These are phyloP conservation scores for Orchesella flavescens DNA, from an alignment of 2,888 invertebrate species.

Conservation along the genomic window DNA sequence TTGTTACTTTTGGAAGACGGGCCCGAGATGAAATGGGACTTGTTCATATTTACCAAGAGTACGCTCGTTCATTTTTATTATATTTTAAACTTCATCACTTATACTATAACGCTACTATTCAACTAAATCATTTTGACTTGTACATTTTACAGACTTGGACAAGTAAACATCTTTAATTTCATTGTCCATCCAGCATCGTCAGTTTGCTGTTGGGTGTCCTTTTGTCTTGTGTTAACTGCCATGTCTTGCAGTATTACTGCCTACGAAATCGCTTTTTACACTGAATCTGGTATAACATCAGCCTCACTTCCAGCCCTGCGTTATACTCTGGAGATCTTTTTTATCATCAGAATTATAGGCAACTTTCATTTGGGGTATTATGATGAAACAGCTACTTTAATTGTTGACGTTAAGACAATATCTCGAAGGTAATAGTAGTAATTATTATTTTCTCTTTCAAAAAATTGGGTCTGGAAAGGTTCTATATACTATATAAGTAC, in stretches of 20 bases:
- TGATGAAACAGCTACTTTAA: slow-evolving; percentile 57
- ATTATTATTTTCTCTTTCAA: not conserved
- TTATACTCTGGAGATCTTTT: slow-evolving; percentile 65
- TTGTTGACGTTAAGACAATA: slow-evolving; percentile 51
- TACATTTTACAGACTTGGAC: slow-evolving; percentile 46
- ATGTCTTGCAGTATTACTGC: slow-evolving; percentile 67
- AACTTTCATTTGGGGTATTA: slow-evolving; percentile 69
- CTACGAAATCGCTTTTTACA: slow-evolving; percentile 67
- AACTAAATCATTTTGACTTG: too few relatives aligned
- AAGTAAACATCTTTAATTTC: slow-evolving; percentile 59
- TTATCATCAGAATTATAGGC: slow-evolving; percentile 65
- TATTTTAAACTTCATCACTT: too few relatives aligned
- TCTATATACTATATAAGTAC: not conserved
- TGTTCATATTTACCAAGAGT: slow-evolving; percentile 69
- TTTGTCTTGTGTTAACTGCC: slow-evolving; percentile 65
- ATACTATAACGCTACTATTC: too few relatives aligned
- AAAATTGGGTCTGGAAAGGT: too few relatives aligned
- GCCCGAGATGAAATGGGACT: slow-evolving; percentile 70
- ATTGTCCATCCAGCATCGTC: slow-evolving; percentile 66
- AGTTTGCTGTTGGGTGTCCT: slow-evolving; percentile 55
- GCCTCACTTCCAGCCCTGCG: slow-evolving; percentile 37
- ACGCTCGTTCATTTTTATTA: slow-evolving; percentile 5
- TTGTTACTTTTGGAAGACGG: slow-evolving; percentile 59
- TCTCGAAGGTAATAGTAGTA: slow-evolving; percentile 59
- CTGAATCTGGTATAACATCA: not conserved